Percentiles rank a stretch among this genome's conserved stretches.
Conservation (phyloP, 1,140 invertebrate species). For the Zaprionus nigranus region DNA sequence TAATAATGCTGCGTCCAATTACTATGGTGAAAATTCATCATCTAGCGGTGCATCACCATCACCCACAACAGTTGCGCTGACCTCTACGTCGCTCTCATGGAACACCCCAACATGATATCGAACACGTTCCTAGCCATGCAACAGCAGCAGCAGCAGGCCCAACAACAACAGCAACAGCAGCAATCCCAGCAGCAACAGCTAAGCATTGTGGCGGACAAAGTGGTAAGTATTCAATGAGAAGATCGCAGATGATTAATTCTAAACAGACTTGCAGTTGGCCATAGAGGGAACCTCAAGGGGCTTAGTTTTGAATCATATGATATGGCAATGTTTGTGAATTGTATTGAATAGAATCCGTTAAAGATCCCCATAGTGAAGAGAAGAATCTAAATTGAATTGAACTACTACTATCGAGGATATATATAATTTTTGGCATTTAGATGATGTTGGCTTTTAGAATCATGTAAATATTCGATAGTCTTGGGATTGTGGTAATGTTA, state of each 20-base stretch:
- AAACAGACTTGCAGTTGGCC: conserved; percentile 36
- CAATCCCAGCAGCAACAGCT: conserved; percentile 73
- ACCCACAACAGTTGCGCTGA: conserved; percentile 76
- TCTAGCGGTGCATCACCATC: conserved; percentile 80
- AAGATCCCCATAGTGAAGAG: not conserved
- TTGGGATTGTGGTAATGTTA: conserved; percentile 2
- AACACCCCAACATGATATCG: conserved; percentile 82
- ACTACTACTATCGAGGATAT: not conserved
- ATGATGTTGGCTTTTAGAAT: not conserved
- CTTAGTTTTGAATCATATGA: conserved; percentile 18
- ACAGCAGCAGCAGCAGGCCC: conserved; percentile 78
- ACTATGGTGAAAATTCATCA: conserved; percentile 82
- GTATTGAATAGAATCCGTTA: not conserved
- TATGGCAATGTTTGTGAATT: conserved; percentile 1
- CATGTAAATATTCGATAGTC: not conserved
- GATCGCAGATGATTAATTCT: conserved; percentile 23
- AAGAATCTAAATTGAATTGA: not conserved
- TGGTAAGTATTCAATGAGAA: conserved; percentile 66
- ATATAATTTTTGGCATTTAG: not conserved
- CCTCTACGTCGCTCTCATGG: conserved; percentile 78
- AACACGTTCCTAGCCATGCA: conserved; percentile 83
- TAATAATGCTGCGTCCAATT: conserved; percentile 80
- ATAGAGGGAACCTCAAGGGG: conserved; percentile 25
- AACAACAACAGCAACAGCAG: conserved; percentile 72
- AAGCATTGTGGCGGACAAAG: conserved; percentile 79